Base-by-base conservation (phyloP, 2,888 invertebrate species). In the Ectemnius continuus region DNA sequence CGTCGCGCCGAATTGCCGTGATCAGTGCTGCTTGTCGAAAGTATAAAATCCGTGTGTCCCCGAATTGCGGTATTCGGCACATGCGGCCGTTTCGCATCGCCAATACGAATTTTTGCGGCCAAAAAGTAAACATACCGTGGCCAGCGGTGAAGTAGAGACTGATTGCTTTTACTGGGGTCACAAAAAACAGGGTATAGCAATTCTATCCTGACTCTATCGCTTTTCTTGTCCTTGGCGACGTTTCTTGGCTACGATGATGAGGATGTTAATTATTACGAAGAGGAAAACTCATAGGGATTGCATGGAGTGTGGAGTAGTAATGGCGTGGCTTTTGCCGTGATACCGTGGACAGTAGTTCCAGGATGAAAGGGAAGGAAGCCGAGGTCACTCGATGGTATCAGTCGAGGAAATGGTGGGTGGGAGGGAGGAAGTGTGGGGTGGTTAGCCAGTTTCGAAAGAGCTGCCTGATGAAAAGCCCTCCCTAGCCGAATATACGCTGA, bases 261-360 rank as follows among this genome's bases (percentile, higher is more conserved):
- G 73, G 74, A 80, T 74, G 86, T 84, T 86, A 84, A 84, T 84
- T 84, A 84, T 86, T 86, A 85, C 72, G 78, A 3, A 2, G 47
- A 70, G 63, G 75, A 73, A 84, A 77, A 71, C 62, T 72, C 61
- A 23, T 70, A 23, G 23, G 23, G 23, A 23, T 23, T 23, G 23
- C 23, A 23, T 23, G 23, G 23, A 23, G 23, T 23, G 23, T 23
- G 23, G 23, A 23, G 3, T 23, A 23, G 23, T 23, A 23, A 23
- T 23, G 23, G 61, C 67, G 48, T 18, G 62, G 62, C 67, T 46
- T 36, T 61, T 28, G 66, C 56, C 18, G 57, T 11, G 20, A 16
- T 57, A n/a, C 16, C 18, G 20, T 59, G 67, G 52, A 48, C 46
- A 67, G 23, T 23, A 23, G 23, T 23, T 3, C 2, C 23, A 23